Base-by-base conservation (phyloP, 2,797 vertebrate genomes). In the Merluccius polli region DNA sequence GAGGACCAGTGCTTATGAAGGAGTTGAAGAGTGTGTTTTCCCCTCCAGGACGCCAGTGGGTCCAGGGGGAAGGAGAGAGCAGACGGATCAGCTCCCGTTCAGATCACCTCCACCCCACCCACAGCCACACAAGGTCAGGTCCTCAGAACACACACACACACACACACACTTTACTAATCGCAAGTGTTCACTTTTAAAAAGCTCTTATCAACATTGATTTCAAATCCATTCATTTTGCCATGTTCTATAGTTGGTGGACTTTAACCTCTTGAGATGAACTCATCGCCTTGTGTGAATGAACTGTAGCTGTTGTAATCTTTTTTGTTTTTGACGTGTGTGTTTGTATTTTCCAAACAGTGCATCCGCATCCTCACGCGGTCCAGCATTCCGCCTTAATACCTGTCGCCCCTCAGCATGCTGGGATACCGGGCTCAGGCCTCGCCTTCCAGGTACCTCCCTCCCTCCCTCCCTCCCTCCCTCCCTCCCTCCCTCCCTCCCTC, bases 381-480 rank as follows among this genome's bases (percentile, higher is more conserved):
- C 82, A 94, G 5, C 92, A 94, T 35, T 81, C 95, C 70, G 94
- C 96, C 83, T 89, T 97, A 83, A 86, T 97, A 78, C 95, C 96
- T 27, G 83, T 93, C 0, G 85, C 94, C 2, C 91, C 91, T 15
- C 83, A 95, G 8, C 95, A 93, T 73, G 90, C 93, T 36, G 82
- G 92, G 79, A 78, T 95, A 59, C 86, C 94, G 72, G 92, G 90
- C 81, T 92, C 90, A 85, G 78, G 88, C 74, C 95, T 95, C 11
- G 91, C 92, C 77, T 97, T 98, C 87, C 97, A 98, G 96, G 97
- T 98, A 38, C 16, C 70, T 67, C n/a, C 0, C 32, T 13, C 29
- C 30, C 9, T 70, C 41, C 44, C 38, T 52, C 16, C 18, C 52
- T 24, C 52, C 33, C 33, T 35, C 3, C 0, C 70, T 21, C 4